Conservation (phyloP, 2,888 invertebrate species). For the Rhyacophila evoluta region DNA sequence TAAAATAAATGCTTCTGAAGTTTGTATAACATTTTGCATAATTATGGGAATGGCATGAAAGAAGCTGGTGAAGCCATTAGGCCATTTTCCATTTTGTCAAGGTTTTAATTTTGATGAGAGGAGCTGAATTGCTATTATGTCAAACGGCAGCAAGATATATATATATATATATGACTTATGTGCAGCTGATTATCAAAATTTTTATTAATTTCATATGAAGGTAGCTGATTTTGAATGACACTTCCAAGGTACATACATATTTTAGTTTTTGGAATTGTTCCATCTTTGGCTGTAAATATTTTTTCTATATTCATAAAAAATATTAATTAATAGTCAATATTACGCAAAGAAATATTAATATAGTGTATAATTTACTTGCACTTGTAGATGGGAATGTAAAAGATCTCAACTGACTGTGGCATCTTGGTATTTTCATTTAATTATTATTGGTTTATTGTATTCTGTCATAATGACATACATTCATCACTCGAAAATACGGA, state of each 20-base stretch:
- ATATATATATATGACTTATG: neutral
- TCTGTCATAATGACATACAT: no score
- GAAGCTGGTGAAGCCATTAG: neutral
- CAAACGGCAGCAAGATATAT: neutral
- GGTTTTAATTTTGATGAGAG: neutral
- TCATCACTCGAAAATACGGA: no score
- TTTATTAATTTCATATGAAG: neutral
- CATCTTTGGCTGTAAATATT: constrained; percentile 2
- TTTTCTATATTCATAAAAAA: constrained; percentile 1
- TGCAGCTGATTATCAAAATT: neutral
- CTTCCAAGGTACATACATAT: neutral
- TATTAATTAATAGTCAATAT: constrained; percentile 28
- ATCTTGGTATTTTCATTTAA: constrained; percentile 4
- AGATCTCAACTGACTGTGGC: constrained; percentile 28
- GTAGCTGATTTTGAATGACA: neutral
- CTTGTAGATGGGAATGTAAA: neutral
- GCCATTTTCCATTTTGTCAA: neutral
- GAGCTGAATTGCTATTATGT: neutral
- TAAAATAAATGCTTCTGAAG: neutral
- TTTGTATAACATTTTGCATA: neutral
- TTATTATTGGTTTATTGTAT: neutral
- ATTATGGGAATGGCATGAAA: neutral
- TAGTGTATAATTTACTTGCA: constrained; percentile 25
- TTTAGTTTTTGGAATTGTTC: neutral
- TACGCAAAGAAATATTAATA: constrained; percentile 25